A percentile compares a stretch with the other conserved stretches of the same genome.
These are phyloP conservation scores for Heteromyza rotundicornis DNA, from an alignment of 2,888 invertebrate genomes.

Conservation along the genomic window DNA sequence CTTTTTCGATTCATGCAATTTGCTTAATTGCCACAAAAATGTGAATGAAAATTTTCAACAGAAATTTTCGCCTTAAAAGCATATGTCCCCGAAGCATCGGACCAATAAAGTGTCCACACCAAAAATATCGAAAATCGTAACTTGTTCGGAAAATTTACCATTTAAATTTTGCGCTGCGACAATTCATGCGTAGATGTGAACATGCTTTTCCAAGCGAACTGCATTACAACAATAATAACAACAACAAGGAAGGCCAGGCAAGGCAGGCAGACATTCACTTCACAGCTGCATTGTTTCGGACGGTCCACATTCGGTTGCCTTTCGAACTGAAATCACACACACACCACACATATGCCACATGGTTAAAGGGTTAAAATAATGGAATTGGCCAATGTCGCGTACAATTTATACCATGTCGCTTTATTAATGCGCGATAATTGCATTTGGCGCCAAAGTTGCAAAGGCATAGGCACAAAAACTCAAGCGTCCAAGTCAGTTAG, in stretches of 20 bases:
- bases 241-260: not conserved
- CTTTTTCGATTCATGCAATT: too few species aligned
- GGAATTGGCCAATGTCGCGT: not conserved
- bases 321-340: too few species aligned
- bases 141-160: not conserved
- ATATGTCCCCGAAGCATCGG: too few species aligned
- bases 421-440: constrained; percentile 2
- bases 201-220: not conserved
- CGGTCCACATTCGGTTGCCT: too few species aligned
- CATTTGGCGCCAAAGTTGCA: not conserved
- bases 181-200: too few species aligned
- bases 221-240: too few species aligned
- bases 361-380: constrained; percentile 4
- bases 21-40: too few species aligned
- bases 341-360: too few species aligned
- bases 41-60: too few species aligned
- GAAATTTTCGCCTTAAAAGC: too few species aligned
- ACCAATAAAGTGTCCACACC: not conserved
- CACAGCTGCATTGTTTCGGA: not conserved
- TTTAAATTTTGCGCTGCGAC: constrained; percentile 1
- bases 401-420: not conserved
- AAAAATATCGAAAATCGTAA: not conserved
- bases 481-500: not conserved
- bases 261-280: not conserved
- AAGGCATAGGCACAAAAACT: not conserved